Base-by-base conservation (phyloP, 2,113 vertebrate species). In the Tautogolabrus adspersus region DNA sequence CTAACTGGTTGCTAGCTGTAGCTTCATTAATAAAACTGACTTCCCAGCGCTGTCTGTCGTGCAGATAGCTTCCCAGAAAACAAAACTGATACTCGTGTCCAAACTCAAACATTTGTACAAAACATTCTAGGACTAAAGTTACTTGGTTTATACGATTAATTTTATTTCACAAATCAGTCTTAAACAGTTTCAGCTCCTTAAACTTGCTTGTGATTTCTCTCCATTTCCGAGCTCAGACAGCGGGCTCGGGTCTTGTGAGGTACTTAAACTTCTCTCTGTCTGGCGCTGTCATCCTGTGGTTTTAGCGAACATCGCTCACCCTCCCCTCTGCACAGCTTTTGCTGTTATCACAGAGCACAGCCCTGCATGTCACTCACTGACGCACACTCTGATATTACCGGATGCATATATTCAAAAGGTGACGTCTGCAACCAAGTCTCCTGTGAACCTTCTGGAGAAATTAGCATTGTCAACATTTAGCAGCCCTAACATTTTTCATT, bases 401-500 rank as follows among this genome's bases (percentile, higher is more conserved):
- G 23, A 59, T 52, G 59, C 10, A 55, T 38, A 54, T 21, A 51
- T 83, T 72, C 13, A 34, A 63, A 80, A 7, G 58, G 64, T 54
- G 66, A 46, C 19, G 11, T 37, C 12, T 49, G 23, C 12, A 8
- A 21, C 37, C 55, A 49, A 49, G 0, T 15, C 15, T 61, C 38
- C 58, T 23, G 12, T 60, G 88, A 83, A 81, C 81, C 75, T 75
- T 73, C 68, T 23, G 5, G 12, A 74, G 42, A 65, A 87, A 91
- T 84, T 81, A 61, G 59, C 69, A 58, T 72, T 60, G 68, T 70
- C 10, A 1, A 56, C 13, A 3, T 65, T 68, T 62, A 22, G 52
- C 76, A 61, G 37, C n/a, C 40, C 15, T 49, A 46, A 23, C 46
- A 60, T 54, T 52, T 76, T 30, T 6, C 26, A 78, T 66, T 79